Evolutionary conservation across 2,888 invertebrate species (phyloP), one percentile per base, ranked within the genome.

Genomic region (Drosophila greeni): DNA sequence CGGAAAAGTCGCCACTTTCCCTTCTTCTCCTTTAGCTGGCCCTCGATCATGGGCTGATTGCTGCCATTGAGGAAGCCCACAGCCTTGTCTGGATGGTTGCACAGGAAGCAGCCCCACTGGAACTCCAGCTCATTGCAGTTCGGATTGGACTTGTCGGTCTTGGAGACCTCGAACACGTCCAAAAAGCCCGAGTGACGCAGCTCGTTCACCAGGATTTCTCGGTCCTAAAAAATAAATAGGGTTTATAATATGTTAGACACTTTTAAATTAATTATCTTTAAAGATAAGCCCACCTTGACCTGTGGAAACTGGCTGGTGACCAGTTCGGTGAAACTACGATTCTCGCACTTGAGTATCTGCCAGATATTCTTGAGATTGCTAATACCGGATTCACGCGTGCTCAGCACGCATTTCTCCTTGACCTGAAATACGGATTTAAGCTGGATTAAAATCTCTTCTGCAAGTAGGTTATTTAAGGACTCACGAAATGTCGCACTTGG

Each of bases 251-350:
- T 42, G 3, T 4, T 1, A 11, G 1, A 29, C 1, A 11, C 29
- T 29, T 1, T 29, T 11, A 11, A 1, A 11, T 29, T 4, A 11
- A 8, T 11, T 29, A 11, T 29, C 11, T 4, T 4, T 29, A 29
- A 29, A 11, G 11, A 4, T 29, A 9, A 14, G 58, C 66, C 66
- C 84, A 94, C 95, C 92, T 96, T 96, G 56, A 93, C 90, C 60
- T 94, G 94, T 0, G 98, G 98, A 90, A 98, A 98, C 54, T 97
- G 96, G 74, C 97, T 96, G 6, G 97, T 98, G 56, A 97, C 97
- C 42, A 98, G 91, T 51, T 97, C 95, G 34, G 95, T 91, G 87
- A 96, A 96, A 34, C 95, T 95, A 88, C 94, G 94, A 88, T 95
- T 95, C 89, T 97, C 96, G 86, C 95, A 94, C 89, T 96, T 96